Base-by-base conservation (phyloP, 2,888 invertebrate species). In the Eurytoma californica region DNA sequence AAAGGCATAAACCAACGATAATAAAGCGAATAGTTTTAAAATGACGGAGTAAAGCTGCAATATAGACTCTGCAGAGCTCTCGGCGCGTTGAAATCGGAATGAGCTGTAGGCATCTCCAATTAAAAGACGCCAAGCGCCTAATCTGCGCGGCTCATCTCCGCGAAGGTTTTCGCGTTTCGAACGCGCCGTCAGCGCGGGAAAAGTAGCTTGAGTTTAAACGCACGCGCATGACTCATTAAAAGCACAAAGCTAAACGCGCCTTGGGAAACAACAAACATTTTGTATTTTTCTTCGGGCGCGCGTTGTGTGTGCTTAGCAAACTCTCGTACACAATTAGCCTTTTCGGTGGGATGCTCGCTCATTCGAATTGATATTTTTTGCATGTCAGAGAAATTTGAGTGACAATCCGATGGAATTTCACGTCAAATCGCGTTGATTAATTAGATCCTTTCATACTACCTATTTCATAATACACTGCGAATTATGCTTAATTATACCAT, bases 221-320 rank as follows among this genome's bases (percentile, higher is more conserved):
- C 73, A 74, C 49, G 20, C 73, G 73, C 73, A 66, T 74, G 65
- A 74, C 58, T 74, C 73, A 74, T 74, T 74, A 74, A 57, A 66
- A 58, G 73, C 58, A 49, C 66, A 30, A 74, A 74, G 66, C 73
- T 55, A 68, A 68, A 74, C 67, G 57, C 73, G 58, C 67, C 24
- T 57, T 39, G 0, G 49, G n/a, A 18, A 58, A 18, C 58, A 58
- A 49, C 53, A 14, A 67, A 30, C 18, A 47, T 53, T 68, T 20
- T 58, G 20, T 47, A 57, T 57, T 57, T 73, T 73, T 73, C 65
- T 4, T 51, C 28, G n/a, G 39, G 2, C 5, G 9, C 24, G 16
- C 2, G 28, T 13, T 24, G 13, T 24, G 4, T 14, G 20, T 58
- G 57, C 57, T 12, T 3, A 58, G 13, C 9, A 60, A 60, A 60